Evolutionary conservation across 2,888 invertebrate species (phyloP), one percentile per base, ranked within the genome.

Genomic region (Polydrusus tereticollis): DNA sequence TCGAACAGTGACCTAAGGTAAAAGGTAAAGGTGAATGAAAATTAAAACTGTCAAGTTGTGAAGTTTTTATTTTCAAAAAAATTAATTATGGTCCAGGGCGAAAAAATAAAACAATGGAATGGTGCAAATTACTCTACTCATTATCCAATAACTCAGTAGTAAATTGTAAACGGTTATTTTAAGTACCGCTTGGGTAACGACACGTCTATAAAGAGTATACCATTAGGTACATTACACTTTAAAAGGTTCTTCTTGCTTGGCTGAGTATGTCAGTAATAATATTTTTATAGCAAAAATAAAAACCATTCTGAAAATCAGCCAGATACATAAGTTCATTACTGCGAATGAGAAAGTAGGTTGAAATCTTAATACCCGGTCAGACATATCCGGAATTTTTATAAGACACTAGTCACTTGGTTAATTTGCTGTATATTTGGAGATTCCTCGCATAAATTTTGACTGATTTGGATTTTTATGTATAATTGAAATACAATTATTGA

Each of bases 301-400:
- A 26, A 29, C 29, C 52, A n/a, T 12, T 8, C 8, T 45, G 12
- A 63, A 33, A 43, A 50, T 33, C 36, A 33, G 36, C 63, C 63
- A 47, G 47, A 63, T 26, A 63, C 26, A 33, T 33, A 36, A 63
- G 45, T 63, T 33, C 10, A 43, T 20, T 36, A n/a, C 47, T 10
- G 20, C 36, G n/a, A 47, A 47, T 29, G 26, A 21, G 63, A 63
- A 63, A 63, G 63, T 63, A 63, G 63, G 63, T 63, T 50, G 36
- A 47, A 50, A 63, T 47, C 18, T 47, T 60, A 47, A 63, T 47
- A 63, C 47, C 47, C 20, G 63, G 26, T 26, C 60, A 26, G 60
- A 60, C 43, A 63, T 45, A 63, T 63, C 63, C 63, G 63, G 29
- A 29, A 47, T 63, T 63, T 63, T 63, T 50, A 26, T 26, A 26